Conservation (phyloP, 2,113 vertebrate genomes). For the Takifugu bimaculatus region DNA sequence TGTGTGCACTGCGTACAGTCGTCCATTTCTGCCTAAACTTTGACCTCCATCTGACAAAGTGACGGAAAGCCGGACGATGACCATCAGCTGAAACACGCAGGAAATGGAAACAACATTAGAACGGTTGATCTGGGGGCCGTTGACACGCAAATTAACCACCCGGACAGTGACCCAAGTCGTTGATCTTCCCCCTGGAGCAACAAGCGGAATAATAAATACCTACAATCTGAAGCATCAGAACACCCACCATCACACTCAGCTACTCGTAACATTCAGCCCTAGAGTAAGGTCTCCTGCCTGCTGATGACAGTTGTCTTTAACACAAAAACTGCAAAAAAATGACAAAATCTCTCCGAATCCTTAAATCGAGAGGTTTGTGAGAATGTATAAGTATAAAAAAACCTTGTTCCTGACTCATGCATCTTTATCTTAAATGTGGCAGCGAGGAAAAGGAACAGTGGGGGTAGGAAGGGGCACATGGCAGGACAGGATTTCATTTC, state of each 20-base stretch:
- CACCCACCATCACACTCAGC: neutral
- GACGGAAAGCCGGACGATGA: conserved; percentile 6
- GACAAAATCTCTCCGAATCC: neutral
- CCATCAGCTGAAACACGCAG: neutral
- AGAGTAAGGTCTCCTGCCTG: neutral
- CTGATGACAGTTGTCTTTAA: neutral
- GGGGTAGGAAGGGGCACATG: conserved; percentile 16
- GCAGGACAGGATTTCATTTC: conserved; percentile 67
- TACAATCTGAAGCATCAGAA: neutral
- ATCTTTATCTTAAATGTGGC: too few relatives aligned
- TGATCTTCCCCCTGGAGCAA: neutral
- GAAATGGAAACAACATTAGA: conserved; percentile 5
- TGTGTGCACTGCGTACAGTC: conserved; percentile 12
- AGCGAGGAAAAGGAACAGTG: conserved; percentile 9
- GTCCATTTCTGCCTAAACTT: conserved; percentile 22
- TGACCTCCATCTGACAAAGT: conserved; percentile 19
- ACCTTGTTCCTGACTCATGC: too few relatives aligned
- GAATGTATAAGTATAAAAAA: too few relatives aligned
- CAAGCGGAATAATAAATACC: neutral
- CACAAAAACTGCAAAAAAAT: too few relatives aligned
- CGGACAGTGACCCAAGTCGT: neutral
- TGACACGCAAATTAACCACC: neutral
- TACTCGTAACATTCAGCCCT: neutral
- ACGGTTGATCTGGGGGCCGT: neutral
- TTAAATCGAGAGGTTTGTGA: too few relatives aligned